Percentiles rank a stretch among this genome's conserved stretches.
Evolutionary conservation across 2,113 vertebrate species (phyloP).

Genomic region (Phalacrocorax pelagicus): DNA sequence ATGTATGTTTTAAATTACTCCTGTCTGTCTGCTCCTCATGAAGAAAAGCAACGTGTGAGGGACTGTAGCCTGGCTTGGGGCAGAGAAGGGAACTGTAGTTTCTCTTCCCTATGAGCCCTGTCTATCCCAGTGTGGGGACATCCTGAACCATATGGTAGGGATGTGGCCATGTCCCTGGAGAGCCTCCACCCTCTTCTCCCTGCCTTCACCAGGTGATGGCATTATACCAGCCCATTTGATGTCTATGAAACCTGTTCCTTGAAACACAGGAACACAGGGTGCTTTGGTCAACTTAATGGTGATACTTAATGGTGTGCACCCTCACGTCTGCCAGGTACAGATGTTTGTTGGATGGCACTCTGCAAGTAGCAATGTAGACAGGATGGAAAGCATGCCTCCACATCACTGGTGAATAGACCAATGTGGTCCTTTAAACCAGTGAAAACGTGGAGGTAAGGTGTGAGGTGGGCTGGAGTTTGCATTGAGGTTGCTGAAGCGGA

Average conservation of each 20-base stretch:
- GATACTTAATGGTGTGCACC: background rate
- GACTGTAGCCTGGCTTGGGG: background rate
- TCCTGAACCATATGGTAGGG: background rate
- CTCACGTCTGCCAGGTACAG: background rate
- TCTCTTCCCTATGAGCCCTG: background rate
- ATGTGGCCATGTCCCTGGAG: background rate
- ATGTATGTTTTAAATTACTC: background rate
- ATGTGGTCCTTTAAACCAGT: background rate
- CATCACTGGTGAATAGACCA: fast-evolving
- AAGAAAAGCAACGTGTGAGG: background rate
- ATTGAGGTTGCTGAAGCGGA: background rate
- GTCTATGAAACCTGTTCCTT: background rate
- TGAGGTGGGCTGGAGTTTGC: background rate
- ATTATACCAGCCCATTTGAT: background rate
- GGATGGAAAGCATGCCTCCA: background rate
- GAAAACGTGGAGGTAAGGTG: background rate
- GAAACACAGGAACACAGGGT: background rate
- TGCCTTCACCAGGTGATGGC: background rate
- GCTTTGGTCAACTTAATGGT: background rate
- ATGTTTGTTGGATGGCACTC: background rate
- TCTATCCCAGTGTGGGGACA: background rate
- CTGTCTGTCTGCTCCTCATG: background rate
- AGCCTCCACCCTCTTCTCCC: background rate
- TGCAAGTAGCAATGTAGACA: background rate
- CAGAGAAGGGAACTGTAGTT: background rate